phyloP scores from a whole-genome alignment of 2,797 vertebrate species.

The Rhadinocentrus ornatus region DNA sequence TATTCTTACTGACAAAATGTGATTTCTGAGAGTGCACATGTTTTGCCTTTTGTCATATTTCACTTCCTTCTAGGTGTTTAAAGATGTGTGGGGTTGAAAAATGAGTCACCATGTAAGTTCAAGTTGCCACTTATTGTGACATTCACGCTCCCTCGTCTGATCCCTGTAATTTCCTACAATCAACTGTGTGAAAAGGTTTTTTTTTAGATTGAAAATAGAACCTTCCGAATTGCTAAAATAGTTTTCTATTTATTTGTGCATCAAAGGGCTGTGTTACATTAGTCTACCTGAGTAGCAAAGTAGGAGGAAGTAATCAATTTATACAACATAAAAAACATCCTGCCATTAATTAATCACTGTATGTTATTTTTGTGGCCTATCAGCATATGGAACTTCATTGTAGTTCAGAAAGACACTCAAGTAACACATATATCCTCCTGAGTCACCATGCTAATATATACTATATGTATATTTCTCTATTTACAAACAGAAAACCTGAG shows the following conservation, averaged over 20 bases:
- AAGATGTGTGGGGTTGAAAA: conserved; percentile 12
- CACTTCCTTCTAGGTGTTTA: conserved; percentile 29
- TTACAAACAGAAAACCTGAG: background rate
- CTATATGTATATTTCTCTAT: background rate
- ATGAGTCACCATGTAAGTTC: conserved; percentile 44
- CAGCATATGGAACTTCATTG: background rate
- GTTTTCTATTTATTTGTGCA: conserved; percentile 26
- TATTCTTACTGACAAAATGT: conserved; percentile 3
- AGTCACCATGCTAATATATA: too few species aligned
- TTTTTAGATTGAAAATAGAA: conserved; percentile 43
- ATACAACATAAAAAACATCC: background rate
- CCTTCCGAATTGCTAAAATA: background rate
- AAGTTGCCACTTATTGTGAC: conserved; percentile 18
- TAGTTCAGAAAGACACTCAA: background rate
- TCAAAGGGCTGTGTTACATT: conserved; percentile 3
- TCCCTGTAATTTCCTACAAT: conserved; percentile 58
- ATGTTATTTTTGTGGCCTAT: background rate
- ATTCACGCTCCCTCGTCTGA: conserved; percentile 10
- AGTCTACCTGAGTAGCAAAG: conserved; percentile 4
- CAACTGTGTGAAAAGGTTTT: conserved; percentile 18
- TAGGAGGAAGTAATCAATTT: background rate
- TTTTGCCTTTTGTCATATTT: conserved; percentile 9
- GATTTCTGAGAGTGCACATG: conserved; percentile 4
- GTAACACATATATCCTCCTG: background rate
- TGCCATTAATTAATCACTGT: background rate